Evolutionary conservation across 2,113 vertebrate genomes (phyloP), one percentile per base, ranked within the genome.

Genomic region (Chaenogobius annularis): DNA sequence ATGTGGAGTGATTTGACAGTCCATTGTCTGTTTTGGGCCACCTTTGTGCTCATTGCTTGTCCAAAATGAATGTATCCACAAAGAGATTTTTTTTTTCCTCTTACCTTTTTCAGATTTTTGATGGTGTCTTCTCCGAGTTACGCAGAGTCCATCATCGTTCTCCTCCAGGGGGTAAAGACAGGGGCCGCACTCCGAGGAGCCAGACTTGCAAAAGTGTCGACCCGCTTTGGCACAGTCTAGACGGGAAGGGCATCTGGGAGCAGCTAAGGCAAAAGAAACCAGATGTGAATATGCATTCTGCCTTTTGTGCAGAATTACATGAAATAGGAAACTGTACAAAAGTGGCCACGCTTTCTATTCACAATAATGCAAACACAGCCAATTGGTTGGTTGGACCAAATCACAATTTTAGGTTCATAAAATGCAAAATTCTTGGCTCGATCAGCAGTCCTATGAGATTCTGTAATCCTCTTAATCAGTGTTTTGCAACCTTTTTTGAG

Each of bases 221-320:
- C 93, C 80, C 82, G 87, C 86, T 72, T 88, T 87, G 66, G 90
- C 88, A 78, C 97, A 97, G 83, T 95, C 93, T 80, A 95, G 70
- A 66, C 76, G 91, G 35, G 74, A 73, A 0, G 94, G 95, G 78
- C 96, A 97, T 17, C 70, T 63, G 0, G 10, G 81, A 77, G 73
- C 91, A 94, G 86, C 31, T 66, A 76, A 1, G 23, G 5, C 19
- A 67, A 66, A 35, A 47, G 2, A 47, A 40, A 68, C 70, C 5
- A 64, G 14, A 54, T 10, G 8, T 9, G 20, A 54, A 20, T 20
- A 10, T 20, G 37, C 37, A 40, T 40, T 40, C 37, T 9, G 8
- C 37, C 5, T 40, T 40, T 40, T 40, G 6, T 9, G 6, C 37
- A 40, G 37, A 40, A 40, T 7, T 40, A 40, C 26, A 31, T 31